Conservation (phyloP, 2,888 invertebrate genomes). For the Dexiosoma caninum region DNA sequence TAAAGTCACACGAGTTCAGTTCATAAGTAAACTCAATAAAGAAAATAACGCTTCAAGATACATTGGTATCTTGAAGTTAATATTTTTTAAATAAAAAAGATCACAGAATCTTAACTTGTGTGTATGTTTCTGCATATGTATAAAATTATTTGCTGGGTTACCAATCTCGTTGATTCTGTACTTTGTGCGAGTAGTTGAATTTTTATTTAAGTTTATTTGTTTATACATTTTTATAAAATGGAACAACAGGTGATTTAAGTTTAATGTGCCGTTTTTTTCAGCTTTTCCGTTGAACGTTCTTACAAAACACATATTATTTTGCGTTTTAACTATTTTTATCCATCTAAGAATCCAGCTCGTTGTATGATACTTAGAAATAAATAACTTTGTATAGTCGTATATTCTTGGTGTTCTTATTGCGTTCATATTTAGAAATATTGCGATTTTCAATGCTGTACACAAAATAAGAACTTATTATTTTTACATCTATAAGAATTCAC, state of each 20-base stretch:
- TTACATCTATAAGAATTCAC: constrained; percentile 11
- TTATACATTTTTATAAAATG: constrained; percentile 27
- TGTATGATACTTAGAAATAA: constrained; percentile 26
- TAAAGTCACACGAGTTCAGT: too few species aligned
- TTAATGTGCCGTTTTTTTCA: constrained; percentile 47
- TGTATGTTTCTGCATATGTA: too few species aligned
- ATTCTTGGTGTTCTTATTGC: too few species aligned
- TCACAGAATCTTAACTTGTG: too few species aligned
- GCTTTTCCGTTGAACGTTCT: too few species aligned
- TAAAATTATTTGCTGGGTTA: constrained; percentile 14
- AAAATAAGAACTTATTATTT: not conserved
- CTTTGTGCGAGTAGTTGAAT: constrained; percentile 17
- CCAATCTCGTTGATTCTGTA: constrained; percentile 12
- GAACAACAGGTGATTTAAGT: constrained; percentile 62
- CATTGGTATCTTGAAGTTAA: too few species aligned
- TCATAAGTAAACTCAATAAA: too few species aligned
- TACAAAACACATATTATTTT: not conserved
- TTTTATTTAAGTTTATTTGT: constrained; percentile 13
- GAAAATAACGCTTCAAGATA: too few species aligned
- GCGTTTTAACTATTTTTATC: not conserved
- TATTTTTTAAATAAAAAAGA: too few species aligned
- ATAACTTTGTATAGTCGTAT: too few species aligned
- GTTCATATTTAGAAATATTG: not conserved
- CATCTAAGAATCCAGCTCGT: not conserved
- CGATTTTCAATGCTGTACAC: not conserved